Conservation (phyloP, 2,888 invertebrate species). For the Anaspis maculata region DNA sequence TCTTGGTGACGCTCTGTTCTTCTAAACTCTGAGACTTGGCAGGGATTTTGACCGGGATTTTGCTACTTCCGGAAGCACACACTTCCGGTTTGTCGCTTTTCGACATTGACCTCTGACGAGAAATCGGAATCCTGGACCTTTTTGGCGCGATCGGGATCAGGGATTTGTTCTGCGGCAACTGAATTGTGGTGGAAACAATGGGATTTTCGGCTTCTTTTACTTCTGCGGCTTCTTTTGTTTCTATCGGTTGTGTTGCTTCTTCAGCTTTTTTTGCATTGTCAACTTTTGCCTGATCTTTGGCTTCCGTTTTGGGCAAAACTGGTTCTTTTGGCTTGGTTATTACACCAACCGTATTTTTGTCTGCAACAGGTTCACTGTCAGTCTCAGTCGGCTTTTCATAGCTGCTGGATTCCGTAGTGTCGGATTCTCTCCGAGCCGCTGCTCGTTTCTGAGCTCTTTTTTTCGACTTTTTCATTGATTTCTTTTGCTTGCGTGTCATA, state of each 20-base stretch:
- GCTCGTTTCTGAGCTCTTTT: slow-evolving; percentile 19
- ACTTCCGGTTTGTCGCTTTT: slow-evolving; percentile 27
- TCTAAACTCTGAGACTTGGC: slow-evolving; percentile 8
- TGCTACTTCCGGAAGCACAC: slow-evolving; percentile 21
- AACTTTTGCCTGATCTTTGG: neutral
- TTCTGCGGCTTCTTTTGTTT: slow-evolving; percentile 4
- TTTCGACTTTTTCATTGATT: slow-evolving; percentile 17
- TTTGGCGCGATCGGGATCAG: slow-evolving; percentile 23
- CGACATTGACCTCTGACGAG: slow-evolving; percentile 29
- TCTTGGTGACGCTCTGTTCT: neutral
- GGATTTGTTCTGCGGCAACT: slow-evolving; percentile 32
- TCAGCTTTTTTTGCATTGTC: slow-evolving; percentile 3
- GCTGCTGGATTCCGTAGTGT: slow-evolving; percentile 25
- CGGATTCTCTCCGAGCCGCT: slow-evolving; percentile 17
- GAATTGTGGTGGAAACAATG: slow-evolving; percentile 31
- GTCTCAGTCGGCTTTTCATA: slow-evolving; percentile 18
- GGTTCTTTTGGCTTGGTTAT: neutral
- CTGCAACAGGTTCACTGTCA: slow-evolving; percentile 7
- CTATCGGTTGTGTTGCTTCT: no score
- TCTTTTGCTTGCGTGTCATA: slow-evolving; percentile 18
- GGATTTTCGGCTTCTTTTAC: slow-evolving; percentile 18
- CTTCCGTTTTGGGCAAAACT: neutral
- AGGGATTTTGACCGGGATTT: slow-evolving; percentile 31
- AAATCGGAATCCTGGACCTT: slow-evolving; percentile 37
- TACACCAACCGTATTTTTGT: no score